Conservation (phyloP, 1,140 invertebrate genomes). For the Eriocheir sinensis region DNA sequence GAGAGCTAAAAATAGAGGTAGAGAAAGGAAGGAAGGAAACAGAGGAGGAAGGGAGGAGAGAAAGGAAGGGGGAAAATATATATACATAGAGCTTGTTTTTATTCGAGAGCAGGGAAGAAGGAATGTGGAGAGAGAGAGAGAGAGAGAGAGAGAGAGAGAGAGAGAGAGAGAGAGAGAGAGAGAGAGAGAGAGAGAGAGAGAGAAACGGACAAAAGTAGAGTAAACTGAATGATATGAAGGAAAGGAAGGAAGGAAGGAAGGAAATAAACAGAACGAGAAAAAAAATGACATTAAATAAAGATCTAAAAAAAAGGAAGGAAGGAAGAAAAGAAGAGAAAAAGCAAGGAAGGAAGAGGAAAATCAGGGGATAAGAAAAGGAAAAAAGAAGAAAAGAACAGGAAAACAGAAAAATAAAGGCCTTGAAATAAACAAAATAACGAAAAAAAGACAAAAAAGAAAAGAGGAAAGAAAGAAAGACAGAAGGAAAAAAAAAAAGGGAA, state of each 20-base stretch:
- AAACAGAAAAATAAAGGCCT: not conserved
- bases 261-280: no score
- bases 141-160: slow-evolving; percentile 20
- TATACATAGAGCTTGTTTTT: not conserved
- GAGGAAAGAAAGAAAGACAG: no score
- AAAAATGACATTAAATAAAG: no score
- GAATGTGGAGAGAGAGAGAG: not conserved
- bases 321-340: no score
- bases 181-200: not conserved
- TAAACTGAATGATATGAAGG: no score
- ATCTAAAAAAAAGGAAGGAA: no score
- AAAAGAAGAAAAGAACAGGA: no score
- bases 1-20: not conserved
- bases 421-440: no score
- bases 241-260: not conserved
- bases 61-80: not conserved
- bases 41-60: not conserved
- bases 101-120: not conserved
- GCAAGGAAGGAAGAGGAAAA: no score
- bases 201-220: not conserved
- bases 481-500: no score
- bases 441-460: no score
- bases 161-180: slow-evolving; percentile 4
- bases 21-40: not conserved
- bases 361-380: no score